Evolutionary conservation across 2,888 invertebrate species (phyloP).

Genomic region (Epistrophe grossulariae): DNA sequence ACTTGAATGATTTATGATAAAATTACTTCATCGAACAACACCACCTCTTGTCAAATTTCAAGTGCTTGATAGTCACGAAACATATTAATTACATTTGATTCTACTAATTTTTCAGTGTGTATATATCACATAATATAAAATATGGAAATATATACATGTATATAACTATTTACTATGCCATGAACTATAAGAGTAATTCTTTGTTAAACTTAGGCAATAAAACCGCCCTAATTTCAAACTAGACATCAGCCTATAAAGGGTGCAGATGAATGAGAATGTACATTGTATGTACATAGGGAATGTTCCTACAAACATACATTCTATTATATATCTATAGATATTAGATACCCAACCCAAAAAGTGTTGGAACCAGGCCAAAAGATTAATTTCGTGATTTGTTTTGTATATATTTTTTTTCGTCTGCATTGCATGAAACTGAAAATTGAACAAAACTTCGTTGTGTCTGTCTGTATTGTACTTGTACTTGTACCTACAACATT

Average conservation of each 20-base stretch:
- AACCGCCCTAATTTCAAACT: constrained; percentile 16
- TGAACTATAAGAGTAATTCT: not conserved
- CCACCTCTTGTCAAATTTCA: not conserved
- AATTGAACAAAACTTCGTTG: not conserved
- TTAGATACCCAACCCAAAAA: not conserved
- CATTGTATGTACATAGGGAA: not conserved
- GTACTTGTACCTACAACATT: not conserved
- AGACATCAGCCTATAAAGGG: constrained; percentile 3
- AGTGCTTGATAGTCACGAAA: not conserved
- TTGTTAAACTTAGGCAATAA: constrained; percentile 21
- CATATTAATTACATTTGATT: not conserved
- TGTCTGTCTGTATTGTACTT: constrained; percentile 1
- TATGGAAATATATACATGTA: not conserved
- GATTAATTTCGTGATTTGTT: constrained; percentile 56
- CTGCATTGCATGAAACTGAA: constrained; percentile 35
- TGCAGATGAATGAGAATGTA: not conserved
- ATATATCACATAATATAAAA: not conserved
- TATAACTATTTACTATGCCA: not conserved
- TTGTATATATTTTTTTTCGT: constrained; percentile 28
- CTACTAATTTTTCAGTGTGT: not conserved
- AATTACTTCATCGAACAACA: not conserved
- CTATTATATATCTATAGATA: no score
- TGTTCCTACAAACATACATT: not conserved
- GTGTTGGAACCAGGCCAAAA: constrained; percentile 59
- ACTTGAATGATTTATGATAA: not conserved